These are phyloP conservation scores for Hemithea aestivaria DNA, from an alignment of 2,888 invertebrate species.

Conservation along the genomic window DNA sequence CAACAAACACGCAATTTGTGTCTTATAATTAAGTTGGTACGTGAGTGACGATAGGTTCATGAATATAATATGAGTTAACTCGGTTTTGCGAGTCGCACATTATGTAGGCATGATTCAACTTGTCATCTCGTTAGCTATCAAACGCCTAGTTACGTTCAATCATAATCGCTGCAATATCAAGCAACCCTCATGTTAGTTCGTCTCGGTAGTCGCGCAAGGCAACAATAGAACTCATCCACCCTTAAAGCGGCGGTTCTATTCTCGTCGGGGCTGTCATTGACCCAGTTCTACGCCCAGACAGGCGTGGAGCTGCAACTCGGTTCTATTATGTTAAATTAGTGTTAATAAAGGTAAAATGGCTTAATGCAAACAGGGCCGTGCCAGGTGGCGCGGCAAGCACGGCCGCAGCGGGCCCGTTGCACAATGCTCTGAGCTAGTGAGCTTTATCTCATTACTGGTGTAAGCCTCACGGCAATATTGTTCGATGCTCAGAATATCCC, in stretches of 20 bases:
- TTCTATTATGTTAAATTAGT: constrained; percentile 58
- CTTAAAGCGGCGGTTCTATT: constrained; percentile 68
- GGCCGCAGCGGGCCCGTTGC: constrained; percentile 24
- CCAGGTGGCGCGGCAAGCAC: constrained; percentile 41
- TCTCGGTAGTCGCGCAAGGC: constrained; percentile 35
- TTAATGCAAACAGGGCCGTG: constrained; percentile 48
- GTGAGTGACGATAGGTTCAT: not conserved
- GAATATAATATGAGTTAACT: not conserved
- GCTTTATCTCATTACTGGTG: constrained; percentile 31
- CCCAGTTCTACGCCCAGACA: constrained; percentile 59
- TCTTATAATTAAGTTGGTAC: not conserved
- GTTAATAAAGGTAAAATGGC: constrained; percentile 63
- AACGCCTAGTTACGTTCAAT: constrained; percentile 19
- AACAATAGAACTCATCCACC: constrained; percentile 64
- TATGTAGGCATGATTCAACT: constrained; percentile 3
- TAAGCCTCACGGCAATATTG: constrained; percentile 16
- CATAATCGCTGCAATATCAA: constrained; percentile 22
- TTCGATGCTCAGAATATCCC: constrained; percentile 12
- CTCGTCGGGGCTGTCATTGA: constrained; percentile 70
- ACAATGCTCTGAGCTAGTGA: constrained; percentile 26
- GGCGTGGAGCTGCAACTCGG: constrained; percentile 49
- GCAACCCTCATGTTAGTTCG: constrained; percentile 25
- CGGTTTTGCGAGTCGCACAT: too few relatives aligned
- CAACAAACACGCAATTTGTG: too few relatives aligned
- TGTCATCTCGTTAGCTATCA: constrained; percentile 12